Percentiles rank a stretch among this genome's conserved stretches.
phyloP scores from a whole-genome alignment of 2,113 vertebrate genomes.

The Ramphastos sulfuratus region DNA sequence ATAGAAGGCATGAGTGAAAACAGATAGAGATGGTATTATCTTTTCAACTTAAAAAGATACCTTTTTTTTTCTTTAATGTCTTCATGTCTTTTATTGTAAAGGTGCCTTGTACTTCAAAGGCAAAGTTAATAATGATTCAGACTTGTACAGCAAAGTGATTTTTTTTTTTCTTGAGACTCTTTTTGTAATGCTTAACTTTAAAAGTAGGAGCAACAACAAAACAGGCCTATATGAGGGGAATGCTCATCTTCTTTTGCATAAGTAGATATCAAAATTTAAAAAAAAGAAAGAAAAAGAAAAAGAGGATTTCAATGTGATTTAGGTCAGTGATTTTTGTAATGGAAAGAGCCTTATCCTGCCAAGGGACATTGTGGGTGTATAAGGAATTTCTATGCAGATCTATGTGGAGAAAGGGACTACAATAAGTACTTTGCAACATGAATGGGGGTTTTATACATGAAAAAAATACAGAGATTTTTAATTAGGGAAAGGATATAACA shows the following conservation, averaged over 20 bases:
- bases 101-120: constrained; percentile 9
- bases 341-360: not conserved
- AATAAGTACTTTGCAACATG: not conserved
- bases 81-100: not conserved
- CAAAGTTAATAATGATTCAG: not conserved
- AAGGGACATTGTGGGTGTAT: not conserved
- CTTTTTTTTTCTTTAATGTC: not conserved
- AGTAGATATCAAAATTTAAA: not conserved
- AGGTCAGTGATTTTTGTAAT: not conserved
- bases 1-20: not conserved
- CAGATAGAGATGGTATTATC: not conserved
- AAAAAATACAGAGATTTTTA: not conserved
- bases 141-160: not conserved
- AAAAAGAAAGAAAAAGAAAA: not conserved
- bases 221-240: not conserved
- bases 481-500: not conserved
- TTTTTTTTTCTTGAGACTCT: not conserved
- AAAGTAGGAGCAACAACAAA: not conserved
- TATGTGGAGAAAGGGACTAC: not conserved
- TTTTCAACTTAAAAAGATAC: not conserved
- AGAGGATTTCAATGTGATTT: not conserved
- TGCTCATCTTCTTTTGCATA: not conserved
- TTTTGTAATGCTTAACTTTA: not conserved
- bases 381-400: not conserved
- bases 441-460: not conserved